A percentile compares a stretch with the other conserved stretches of the same genome.
These are phyloP conservation scores for Chironomus riparius DNA, from an alignment of 2,888 invertebrate species.

Conservation along the genomic window DNA sequence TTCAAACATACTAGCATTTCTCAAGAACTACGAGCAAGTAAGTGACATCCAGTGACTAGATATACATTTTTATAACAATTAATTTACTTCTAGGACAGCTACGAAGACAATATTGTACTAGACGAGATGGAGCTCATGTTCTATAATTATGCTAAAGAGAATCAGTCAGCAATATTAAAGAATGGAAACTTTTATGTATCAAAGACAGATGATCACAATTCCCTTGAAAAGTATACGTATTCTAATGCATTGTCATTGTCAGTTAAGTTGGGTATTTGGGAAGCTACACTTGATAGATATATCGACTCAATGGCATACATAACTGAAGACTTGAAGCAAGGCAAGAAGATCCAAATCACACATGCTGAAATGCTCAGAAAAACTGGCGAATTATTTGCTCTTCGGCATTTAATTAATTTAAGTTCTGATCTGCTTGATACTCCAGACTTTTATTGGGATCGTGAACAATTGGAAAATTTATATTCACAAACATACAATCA, in stretches of 20 bases:
- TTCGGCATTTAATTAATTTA: conserved; percentile 83
- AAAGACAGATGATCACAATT: conserved; percentile 48
- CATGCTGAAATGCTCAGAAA: conserved; percentile 56
- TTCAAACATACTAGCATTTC: conserved; percentile 63
- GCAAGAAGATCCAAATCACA: conserved; percentile 55
- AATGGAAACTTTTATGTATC: conserved; percentile 39
- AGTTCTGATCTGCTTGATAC: conserved; percentile 91
- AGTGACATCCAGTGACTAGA: conserved; percentile 49
- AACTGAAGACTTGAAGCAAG: conserved; percentile 67
- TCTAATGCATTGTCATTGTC: conserved; percentile 90
- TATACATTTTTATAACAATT: background rate
- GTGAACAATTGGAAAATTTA: conserved; percentile 75
- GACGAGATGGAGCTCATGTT: conserved; percentile 78
- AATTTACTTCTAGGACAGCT: conserved; percentile 29
- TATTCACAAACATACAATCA: conserved; percentile 76
- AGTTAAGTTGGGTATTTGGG: conserved; percentile 92
- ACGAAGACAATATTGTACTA: conserved; percentile 49
- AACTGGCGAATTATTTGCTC: conserved; percentile 79
- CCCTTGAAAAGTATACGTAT: conserved; percentile 83
- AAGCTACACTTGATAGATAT: conserved; percentile 72
- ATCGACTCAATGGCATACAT: conserved; percentile 76
- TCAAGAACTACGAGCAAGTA: conserved; percentile 58
- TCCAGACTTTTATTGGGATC: conserved; percentile 98
- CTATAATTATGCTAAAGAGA: conserved; percentile 56
- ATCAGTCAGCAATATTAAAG: conserved; percentile 40